Evolutionary conservation across 2,797 vertebrate species (phyloP), one percentile per base, ranked within the genome.

Genomic region (Urophycis tenuis): DNA sequence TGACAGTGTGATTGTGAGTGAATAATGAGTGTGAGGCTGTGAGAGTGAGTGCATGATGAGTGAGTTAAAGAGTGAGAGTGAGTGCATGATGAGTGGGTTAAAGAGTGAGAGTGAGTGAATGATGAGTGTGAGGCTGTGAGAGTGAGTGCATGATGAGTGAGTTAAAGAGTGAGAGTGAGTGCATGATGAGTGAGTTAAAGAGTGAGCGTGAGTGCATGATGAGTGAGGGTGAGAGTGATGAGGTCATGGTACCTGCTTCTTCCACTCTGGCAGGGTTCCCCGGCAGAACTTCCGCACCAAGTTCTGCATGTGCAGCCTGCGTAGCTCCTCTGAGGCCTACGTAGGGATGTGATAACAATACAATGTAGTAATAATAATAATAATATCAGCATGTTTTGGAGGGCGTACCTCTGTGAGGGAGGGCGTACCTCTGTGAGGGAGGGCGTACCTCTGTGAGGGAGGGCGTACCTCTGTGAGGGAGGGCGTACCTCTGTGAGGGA

Each of bases 181-280:
- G n/a, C n/a, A n/a, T n/a, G 5, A 5, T 19, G 53, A n/a, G 53
- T 25, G 53, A 9, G 53, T 60, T 22, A 22, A 17, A 7, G 49
- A 22, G 3, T 5, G 49, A n/a, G 53, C 10, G 53, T n/a, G n/a
- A 53, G 2, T 8, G 53, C 4, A 9, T 60, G 53, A n/a, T 9
- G 53, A 0, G 53, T 9, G 53, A 9, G 53, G n/a, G 53, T n/a
- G 5, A 22, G 53, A 8, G 22, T 25, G 53, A 25, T 8, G 29
- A 12, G n/a, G 9, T 15, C 9, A 35, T 60, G 4, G 11, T 78
- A 99, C 98, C 95, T 99, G 97, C 86, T 96, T 96, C 87, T 95
- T 98, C 97, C 96, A 98, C 84, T 99, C 98, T 0, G 96, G 95
- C 81, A 95, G 96, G 90, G 99, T 96, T 30, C 92, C 94, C 83